Evolutionary conservation across 2,113 vertebrate species (phyloP).

Genomic region (Lepus timidus): DNA sequence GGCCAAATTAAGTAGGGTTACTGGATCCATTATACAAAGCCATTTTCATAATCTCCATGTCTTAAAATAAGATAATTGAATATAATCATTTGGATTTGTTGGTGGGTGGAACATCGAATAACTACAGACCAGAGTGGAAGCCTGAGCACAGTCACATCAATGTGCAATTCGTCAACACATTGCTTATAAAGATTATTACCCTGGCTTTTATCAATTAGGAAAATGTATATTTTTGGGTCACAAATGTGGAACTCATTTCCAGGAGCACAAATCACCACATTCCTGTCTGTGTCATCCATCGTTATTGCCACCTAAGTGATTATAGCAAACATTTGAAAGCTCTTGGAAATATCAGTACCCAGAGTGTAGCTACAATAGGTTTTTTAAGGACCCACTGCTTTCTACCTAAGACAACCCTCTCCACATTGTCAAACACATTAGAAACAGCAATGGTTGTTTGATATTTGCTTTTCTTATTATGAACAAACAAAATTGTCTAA

Average conservation of each 20-base stretch:
- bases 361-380: background rate
- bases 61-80: background rate
- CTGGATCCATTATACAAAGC: background rate
- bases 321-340: background rate
- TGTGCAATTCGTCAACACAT: background rate
- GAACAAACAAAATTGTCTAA: background rate
- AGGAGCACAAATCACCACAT: background rate
- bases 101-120: background rate
- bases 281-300: rapidly evolving
- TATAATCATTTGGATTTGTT: background rate
- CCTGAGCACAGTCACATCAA: background rate
- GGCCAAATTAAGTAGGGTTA: background rate
- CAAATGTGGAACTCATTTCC: background rate
- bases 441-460: background rate
- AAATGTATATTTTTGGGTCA: background rate
- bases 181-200: background rate
- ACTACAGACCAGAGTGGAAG: background rate
- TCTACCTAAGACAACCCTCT: rapidly evolving
- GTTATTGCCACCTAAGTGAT: background rate
- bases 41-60: background rate
- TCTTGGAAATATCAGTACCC: background rate
- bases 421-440: background rate
- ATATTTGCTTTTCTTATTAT: background rate
- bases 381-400: background rate
- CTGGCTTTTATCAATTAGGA: background rate